Evolutionary conservation across 2,888 invertebrate genomes (phyloP).

Genomic region (Plagodis pulveraria): DNA sequence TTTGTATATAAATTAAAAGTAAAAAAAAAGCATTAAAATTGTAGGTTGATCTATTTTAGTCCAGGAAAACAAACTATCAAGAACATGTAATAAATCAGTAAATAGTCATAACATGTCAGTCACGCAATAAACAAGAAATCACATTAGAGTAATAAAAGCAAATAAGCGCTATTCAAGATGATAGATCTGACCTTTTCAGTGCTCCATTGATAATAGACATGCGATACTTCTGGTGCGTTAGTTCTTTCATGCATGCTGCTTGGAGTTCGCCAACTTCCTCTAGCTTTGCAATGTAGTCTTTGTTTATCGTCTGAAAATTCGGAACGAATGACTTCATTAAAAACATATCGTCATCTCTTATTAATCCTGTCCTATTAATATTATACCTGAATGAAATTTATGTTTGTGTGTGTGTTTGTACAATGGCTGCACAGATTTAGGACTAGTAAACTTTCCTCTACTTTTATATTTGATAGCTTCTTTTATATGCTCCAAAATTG

Average conservation of each 20-base stretch:
- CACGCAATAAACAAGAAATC: slow-evolving; percentile 26
- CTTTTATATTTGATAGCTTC: no score
- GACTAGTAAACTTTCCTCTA: no score
- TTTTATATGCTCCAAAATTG: no score
- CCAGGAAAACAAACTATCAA: neutral
- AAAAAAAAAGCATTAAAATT: no score
- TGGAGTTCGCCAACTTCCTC: slow-evolving; percentile 94
- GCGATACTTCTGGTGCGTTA: slow-evolving; percentile 96
- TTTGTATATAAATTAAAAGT: no score
- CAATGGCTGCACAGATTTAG: no score
- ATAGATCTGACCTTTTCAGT: slow-evolving; percentile 89
- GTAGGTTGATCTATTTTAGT: neutral
- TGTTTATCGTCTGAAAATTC: slow-evolving; percentile 88
- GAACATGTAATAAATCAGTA: neutral
- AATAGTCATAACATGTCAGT: slow-evolving; percentile 8
- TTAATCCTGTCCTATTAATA: no score
- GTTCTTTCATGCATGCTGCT: slow-evolving; percentile 93
- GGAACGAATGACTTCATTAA: no score
- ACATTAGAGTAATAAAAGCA: slow-evolving; percentile 27
- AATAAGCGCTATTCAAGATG: slow-evolving; percentile 27
- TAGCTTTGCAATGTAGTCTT: slow-evolving; percentile 92
- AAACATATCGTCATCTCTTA: no score
- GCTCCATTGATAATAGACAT: slow-evolving; percentile 92
- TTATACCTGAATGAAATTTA: no score
- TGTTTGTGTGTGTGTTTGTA: no score